phyloP scores from a whole-genome alignment of 2,113 vertebrate species.

The Baryphthengus martii region DNA sequence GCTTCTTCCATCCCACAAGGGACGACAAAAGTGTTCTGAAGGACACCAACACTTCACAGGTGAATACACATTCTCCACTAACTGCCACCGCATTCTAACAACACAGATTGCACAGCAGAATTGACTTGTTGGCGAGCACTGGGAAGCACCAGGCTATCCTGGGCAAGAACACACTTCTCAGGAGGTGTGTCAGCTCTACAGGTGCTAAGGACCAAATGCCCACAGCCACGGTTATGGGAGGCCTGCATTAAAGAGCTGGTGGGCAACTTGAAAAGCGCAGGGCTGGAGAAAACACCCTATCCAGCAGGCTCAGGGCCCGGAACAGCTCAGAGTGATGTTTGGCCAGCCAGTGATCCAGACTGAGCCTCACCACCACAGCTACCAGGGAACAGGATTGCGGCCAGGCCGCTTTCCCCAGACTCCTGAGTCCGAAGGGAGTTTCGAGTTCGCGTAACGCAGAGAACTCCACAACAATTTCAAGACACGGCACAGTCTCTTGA shows the following conservation, averaged over 20 bases:
- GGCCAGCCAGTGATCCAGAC: neutral
- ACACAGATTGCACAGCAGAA: neutral
- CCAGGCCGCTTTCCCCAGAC: neutral
- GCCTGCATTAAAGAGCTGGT: neutral
- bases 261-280: neutral
- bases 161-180: neutral
- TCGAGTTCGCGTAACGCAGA: neutral
- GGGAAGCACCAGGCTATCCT: neutral
- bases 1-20: neutral
- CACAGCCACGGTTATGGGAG: neutral
- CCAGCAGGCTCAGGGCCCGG: neutral
- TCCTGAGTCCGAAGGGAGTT: neutral
- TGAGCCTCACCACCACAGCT: neutral
- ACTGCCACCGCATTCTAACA: neutral
- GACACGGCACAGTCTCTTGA: neutral
- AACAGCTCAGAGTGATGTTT: rapidly evolving
- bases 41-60: neutral
- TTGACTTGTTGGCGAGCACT: neutral
- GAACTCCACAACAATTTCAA: neutral
- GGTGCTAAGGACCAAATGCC: neutral
- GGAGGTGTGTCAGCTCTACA: rapidly evolving
- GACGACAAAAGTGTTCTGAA: neutral
- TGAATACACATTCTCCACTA: neutral
- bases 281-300: neutral
- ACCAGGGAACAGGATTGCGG: neutral